Conservation (phyloP, 1,140 invertebrate genomes). For the Parapsyche elsis region DNA sequence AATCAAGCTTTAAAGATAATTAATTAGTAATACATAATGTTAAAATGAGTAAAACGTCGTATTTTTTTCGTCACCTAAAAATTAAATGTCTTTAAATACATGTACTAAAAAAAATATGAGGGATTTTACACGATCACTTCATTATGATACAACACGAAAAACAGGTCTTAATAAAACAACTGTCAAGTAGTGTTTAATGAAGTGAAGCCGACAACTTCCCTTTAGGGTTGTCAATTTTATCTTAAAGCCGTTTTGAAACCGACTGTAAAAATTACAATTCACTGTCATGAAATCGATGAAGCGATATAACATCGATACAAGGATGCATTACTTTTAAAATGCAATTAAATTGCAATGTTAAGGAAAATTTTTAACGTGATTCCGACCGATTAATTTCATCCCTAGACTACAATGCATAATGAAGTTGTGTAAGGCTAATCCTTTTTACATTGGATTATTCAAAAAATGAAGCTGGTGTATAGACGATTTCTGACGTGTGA, state of each 20-base stretch:
- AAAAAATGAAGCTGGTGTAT: constrained; percentile 49
- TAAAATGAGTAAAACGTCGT: too few species aligned
- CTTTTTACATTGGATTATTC: neutral
- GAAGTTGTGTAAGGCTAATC: constrained; percentile 7
- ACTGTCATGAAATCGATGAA: neutral
- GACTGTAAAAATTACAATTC: neutral
- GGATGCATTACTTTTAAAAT: too few species aligned
- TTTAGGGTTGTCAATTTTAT: too few species aligned
- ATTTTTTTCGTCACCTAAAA: too few species aligned
- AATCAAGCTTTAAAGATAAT: too few species aligned
- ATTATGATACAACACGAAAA: constrained; percentile 3
- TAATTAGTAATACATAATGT: too few species aligned
- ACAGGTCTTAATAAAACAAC: constrained; percentile 25
- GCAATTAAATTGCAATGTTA: too few species aligned
- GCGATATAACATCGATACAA: too few species aligned
- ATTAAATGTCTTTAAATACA: too few species aligned
- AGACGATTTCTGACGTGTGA: constrained; percentile 32
- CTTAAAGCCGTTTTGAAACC: neutral
- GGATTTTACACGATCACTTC: constrained; percentile 7
- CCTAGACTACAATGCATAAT: neutral
- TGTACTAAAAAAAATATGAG: neutral
- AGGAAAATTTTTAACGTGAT: too few species aligned
- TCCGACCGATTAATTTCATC: too few species aligned
- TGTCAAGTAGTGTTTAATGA: constrained; percentile 14
- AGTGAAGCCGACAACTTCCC: constrained; percentile 8